Conservation (phyloP, 2,797 vertebrate species). For the Hybognathus amarus region DNA sequence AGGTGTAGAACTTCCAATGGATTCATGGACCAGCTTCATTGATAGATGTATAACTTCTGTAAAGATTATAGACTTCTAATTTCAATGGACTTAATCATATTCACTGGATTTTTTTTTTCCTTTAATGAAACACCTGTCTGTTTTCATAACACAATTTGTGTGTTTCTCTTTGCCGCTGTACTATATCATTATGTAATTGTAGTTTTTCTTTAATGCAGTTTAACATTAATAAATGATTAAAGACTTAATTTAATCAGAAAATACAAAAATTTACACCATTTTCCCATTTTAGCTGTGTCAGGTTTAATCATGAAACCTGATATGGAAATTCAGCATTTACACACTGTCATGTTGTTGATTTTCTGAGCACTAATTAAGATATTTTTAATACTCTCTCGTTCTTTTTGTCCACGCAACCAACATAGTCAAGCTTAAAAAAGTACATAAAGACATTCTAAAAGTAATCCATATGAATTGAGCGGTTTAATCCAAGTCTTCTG, state of each 20-base stretch:
- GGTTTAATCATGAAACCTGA: not conserved
- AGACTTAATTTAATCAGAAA: not conserved
- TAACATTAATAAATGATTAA: not conserved
- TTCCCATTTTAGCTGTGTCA: not conserved
- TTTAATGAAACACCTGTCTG: slow-evolving; percentile 61
- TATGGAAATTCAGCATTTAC: not conserved
- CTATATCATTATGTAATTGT: not conserved
- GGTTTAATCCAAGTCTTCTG: not conserved
- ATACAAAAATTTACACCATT: not conserved
- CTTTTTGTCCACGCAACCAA: not conserved
- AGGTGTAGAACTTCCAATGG: slow-evolving; percentile 74
- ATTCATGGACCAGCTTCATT: slow-evolving; percentile 49
- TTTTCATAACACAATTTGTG: slow-evolving; percentile 62
- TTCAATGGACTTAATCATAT: slow-evolving; percentile 53
- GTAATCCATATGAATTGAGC: not conserved
- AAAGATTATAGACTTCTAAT: slow-evolving; percentile 47
- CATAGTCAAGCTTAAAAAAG: not conserved
- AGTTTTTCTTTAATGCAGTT: not conserved
- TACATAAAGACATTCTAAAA: not conserved
- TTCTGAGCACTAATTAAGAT: not conserved
- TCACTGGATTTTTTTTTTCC: slow-evolving; percentile 55
- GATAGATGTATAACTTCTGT: slow-evolving; percentile 72
- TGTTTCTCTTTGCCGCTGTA: slow-evolving; percentile 38
- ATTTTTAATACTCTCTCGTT: not conserved
- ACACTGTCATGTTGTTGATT: not conserved